Evolutionary conservation across 2,888 invertebrate species (phyloP), one percentile per base, ranked within the genome.

Genomic region (Lamproptera curius): DNA sequence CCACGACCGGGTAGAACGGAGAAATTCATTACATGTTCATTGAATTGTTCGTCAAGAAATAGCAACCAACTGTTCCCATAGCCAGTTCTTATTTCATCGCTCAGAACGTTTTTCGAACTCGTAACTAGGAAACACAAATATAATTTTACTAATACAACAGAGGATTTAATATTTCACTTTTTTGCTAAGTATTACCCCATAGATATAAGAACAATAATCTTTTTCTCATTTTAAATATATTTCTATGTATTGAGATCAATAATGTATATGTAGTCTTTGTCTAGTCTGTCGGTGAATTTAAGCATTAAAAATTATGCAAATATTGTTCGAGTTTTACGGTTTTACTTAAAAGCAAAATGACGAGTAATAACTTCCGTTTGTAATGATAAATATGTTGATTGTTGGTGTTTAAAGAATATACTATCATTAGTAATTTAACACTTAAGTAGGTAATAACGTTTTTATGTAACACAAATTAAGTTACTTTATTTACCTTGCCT

Each of bases 11-110:
- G 73, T 39, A 76, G 52, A 3, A 62, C 56, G 1, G 86, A 76
- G 53, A 81, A 81, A 61, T 88, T 84, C 65, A 84, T 61, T 1
- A 70, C 55, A 36, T 73, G 73, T 0, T 69, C 74, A 13, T 66
- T 67, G 4, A 80, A 87, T 49, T 85, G 70, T 2, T 88, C 87
- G 45, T 85, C 87, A 1, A 83, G 60, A 54, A 82, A 84, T 47
- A 81, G 64, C 43, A 90, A 63, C 84, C 88, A 89, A 28, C 85
- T 76, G 1, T 71, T 69, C 6, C 88, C 89, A 51, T 85, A 88
- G 2, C 62, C 72, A 0, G 71, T 64, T 0, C 67, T 75, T 42
- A 67, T 63, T 28, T 71, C 64, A 16, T 72, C 68, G 34, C 44
- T 44, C 23, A 37, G 15, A 33, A 35, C 42, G 42, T 36, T 16